Evolutionary conservation across 1,140 invertebrate species (phyloP), one percentile per base, ranked within the genome.

Genomic region (Goniozus legneri): DNA sequence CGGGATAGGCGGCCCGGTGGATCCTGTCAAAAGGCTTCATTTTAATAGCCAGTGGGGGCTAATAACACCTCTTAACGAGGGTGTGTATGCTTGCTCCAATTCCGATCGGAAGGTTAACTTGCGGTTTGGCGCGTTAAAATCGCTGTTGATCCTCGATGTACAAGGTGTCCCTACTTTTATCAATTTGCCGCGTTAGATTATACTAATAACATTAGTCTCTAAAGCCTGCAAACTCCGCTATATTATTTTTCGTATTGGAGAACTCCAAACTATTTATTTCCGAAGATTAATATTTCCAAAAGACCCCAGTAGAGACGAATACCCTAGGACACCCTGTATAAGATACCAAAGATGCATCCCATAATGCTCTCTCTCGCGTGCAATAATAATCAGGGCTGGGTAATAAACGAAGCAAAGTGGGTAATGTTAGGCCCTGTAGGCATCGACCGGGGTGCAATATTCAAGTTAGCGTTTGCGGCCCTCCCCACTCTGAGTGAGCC

Each of bases 401-500:
- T 48, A 54, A 54, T 58, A 54, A 58, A 47, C 54, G 47, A 51
- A 27, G 44, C 51, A 59, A 58, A 58, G 42, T 59, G 52, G 55
- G 35, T 59, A 58, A 59, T 58, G 44, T 44, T 20, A 58, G 51
- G 33, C 37, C n/a, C n/a, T 34, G n/a, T 30, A 47, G 47, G 52
- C 44, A 8, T 46, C 45, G 51, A 36, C 24, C 24, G 31, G 40
- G 46, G 35, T 54, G 51, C 52, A 54, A 40, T 47, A 47, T 47
- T 45, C 56, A 47, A 47, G 52, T 59, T 58, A 51, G 42, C 51
- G 34, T 45, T 34, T 30, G 8, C 14, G 12, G 18, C n/a, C 18
- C 22, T 12, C 30, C 3, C 30, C 6, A 10, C 16, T 41, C 20
- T 13, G 35, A 8, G 27, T n/a, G 34, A 12, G 2, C 14, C 24